Evolutionary conservation across 2,797 vertebrate species (phyloP), one percentile per base, ranked within the genome.

Genomic region (Phrynocephalus guinanensis): DNA sequence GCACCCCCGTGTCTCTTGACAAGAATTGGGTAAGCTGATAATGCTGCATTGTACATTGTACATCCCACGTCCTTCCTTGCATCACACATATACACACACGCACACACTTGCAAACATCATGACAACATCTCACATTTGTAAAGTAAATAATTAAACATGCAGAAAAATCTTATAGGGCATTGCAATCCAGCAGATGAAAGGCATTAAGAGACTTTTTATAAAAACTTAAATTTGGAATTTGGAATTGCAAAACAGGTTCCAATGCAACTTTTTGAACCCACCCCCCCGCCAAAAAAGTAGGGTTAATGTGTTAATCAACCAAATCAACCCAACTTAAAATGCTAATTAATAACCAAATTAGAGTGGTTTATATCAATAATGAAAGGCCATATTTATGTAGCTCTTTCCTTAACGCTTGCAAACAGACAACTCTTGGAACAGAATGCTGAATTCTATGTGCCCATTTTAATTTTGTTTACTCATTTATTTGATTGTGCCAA

Each of bases 131-230:
- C 94, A 94, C 94, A 95, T 95, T 95, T 95, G 94, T 95, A 95
- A 93, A 95, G 93, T 96, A 95, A 96, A 96, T 96, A 95, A 95
- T 95, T 95, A 95, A 95, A 95, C 93, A 0, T 95, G 93, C 90
- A 88, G 93, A 94, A 93, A 94, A 94, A 92, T 92, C 94, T 95
- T 95, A 93, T 83, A 95, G 92, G 93, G 93, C 91, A 90, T 80
- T 90, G 91, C 81, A 92, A 93, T 94, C 92, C 92, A 95, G 89
- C 89, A 93, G 94, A 95, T 93, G 88, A 95, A 95, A 94, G 92
- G 90, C 91, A 93, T 95, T 92, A 63, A 92, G 91, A 90, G 91
- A 92, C 91, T 86, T n/a, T 52, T n/a, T 52, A 86, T 60, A 22
- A 48, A 70, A 82, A 13, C 15, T 63, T 52, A 30, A 6, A 15